Evolutionary conservation across 2,113 vertebrate genomes (phyloP), one percentile per base, ranked within the genome.

Genomic region (Sclerurus mexicanus): DNA sequence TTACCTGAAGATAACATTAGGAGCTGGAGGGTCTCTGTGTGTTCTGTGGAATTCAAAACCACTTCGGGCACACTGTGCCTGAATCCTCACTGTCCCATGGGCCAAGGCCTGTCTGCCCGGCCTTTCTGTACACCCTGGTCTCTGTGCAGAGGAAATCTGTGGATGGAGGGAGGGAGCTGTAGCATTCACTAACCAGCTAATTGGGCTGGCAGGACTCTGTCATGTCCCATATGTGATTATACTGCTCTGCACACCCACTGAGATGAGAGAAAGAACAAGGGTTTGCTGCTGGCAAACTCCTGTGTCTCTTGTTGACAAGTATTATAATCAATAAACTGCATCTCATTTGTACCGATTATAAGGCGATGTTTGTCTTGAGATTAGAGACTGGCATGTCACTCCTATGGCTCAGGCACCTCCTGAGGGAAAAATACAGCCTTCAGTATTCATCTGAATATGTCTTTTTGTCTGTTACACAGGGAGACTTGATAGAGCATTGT

Each of bases 61-160:
- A 11, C 31, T 86, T 79, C n/a, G 58, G 8, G 33, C 24, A 35
- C 35, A 6, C 13, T 0, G 0, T 67, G 40, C 68, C 15, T 47
- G 9, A 64, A 37, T 84, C 25, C 52, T 68, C 44, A 17, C 42
- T 60, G 55, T 52, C 12, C 27, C 3, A 0, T 9, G 52, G 33
- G 31, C 11, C 37, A 17, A 42, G 40, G 66, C 42, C 39, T 27
- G 40, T 46, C 3, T 75, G 56, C 6, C 35, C 59, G 42, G 40
- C 78, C 35, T 50, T 35, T 50, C 63, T 0, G 14, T 52, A 0
- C 37, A 31, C 39, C 31, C 9, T 25, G 52, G 2, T 21, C 24
- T 64, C 63, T 58, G 60, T 2, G 4, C 53, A 59, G 58, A 25
- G 52, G 25, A 67, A 40, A 12, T 47, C 19, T 31, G n/a, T 1